A percentile compares a stretch with the other conserved stretches of the same genome.
phyloP scores from a whole-genome alignment of 2,113 vertebrate species.

The Acanthisitta chloris region DNA sequence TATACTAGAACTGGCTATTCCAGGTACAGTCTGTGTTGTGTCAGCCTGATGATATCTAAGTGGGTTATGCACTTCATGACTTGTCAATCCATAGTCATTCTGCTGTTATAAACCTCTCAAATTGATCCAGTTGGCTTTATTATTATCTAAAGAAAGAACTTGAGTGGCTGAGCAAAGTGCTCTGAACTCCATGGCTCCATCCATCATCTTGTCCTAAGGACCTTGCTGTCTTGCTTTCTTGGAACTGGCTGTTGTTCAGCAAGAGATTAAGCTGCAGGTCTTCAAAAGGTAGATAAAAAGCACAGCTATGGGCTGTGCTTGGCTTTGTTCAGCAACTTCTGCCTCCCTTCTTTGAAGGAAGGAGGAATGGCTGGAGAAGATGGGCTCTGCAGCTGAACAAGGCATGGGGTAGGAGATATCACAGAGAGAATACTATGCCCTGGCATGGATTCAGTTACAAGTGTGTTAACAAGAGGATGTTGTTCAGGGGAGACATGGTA shows the following conservation, averaged over 20 bases:
- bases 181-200: constrained; percentile 41
- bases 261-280: constrained; percentile 43
- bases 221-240: constrained; percentile 32
- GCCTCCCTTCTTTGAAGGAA: background rate
- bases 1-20: background rate
- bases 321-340: constrained; percentile 10
- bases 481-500: background rate
- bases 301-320: background rate
- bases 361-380: background rate
- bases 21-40: background rate
- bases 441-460: background rate
- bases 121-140: constrained; percentile 39
- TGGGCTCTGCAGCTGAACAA: background rate
- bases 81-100: background rate
- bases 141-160: background rate
- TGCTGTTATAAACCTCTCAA: constrained; percentile 6
- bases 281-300: constrained; percentile 55
- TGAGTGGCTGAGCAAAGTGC: constrained; percentile 46
- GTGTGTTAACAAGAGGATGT: background rate
- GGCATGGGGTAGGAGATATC: background rate
- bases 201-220: constrained; percentile 58
- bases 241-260: constrained; percentile 59
- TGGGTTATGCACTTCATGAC: background rate
- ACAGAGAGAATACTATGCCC: background rate
- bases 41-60: constrained; percentile 33